These are phyloP conservation scores for Dasyornis broadbenti DNA, from an alignment of 2,113 vertebrate species.

Conservation along the genomic window DNA sequence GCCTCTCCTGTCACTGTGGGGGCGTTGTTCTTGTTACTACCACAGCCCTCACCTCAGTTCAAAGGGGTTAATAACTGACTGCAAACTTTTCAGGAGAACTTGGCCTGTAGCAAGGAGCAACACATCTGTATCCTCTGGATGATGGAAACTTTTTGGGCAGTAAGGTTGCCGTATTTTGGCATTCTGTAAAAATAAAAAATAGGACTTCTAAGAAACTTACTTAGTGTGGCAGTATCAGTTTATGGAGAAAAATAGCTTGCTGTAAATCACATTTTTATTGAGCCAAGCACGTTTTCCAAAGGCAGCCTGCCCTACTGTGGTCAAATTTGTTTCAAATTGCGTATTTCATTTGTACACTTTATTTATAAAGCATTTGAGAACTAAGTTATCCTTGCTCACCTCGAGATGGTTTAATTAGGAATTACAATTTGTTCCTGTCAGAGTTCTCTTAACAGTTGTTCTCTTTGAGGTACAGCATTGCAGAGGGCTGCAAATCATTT, in stretches of 20 bases:
- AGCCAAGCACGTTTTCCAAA: background rate
- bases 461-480: background rate
- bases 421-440: background rate
- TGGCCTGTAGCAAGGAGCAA: background rate
- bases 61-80: background rate
- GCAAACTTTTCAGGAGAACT: background rate
- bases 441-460: background rate
- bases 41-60: background rate
- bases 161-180: background rate
- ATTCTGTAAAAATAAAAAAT: background rate
- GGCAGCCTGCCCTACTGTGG: background rate
- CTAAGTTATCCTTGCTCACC: background rate
- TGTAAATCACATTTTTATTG: conserved; percentile 1
- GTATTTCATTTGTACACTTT: background rate
- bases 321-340: background rate
- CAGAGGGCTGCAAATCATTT: background rate
- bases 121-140: background rate
- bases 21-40: background rate
- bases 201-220: background rate
- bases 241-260: background rate
- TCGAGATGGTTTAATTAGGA: background rate
- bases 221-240: background rate
- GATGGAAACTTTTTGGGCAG: background rate
- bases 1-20: background rate
- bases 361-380: background rate